A percentile compares a stretch with the other conserved stretches of the same genome.
Evolutionary conservation across 1,140 invertebrate species (phyloP).

Genomic region (Drosophila sechellia): DNA sequence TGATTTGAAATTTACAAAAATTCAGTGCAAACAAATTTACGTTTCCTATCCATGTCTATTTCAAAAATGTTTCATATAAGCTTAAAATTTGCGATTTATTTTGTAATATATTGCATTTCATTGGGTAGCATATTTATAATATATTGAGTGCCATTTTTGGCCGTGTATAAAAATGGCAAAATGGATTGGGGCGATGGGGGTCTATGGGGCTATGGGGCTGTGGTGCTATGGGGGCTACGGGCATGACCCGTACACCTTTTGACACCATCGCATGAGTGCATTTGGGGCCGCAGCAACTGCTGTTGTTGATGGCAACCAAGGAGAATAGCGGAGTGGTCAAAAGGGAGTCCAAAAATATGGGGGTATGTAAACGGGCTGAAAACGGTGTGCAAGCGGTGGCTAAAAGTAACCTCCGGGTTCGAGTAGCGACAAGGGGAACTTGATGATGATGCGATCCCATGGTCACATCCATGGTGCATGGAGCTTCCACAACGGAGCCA

Average conservation of each 20-base stretch:
- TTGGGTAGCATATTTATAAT: no score
- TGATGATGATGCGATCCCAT: constrained; percentile 10
- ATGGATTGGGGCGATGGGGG: no score
- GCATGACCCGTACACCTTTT: constrained; percentile 68
- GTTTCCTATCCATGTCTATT: no score
- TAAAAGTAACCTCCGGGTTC: constrained; percentile 1
- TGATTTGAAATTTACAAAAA: no score
- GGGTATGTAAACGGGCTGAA: background rate
- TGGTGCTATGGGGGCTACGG: constrained; percentile 23
- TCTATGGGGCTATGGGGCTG: no score
- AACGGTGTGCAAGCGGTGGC: constrained; percentile 20
- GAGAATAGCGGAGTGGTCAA: constrained; percentile 2
- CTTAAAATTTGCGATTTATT: no score
- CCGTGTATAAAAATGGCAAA: background rate
- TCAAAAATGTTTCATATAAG: no score
- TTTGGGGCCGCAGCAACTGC: constrained; percentile 32
- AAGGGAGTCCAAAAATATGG: background rate
- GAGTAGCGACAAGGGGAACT: background rate
- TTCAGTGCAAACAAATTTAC: no score
- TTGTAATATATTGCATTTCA: no score
- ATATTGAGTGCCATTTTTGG: no score
- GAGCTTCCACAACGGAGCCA: constrained; percentile 14
- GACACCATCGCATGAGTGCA: constrained; percentile 63
- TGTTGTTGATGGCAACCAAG: constrained; percentile 36
- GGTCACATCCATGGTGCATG: constrained; percentile 21